Base-by-base conservation (phyloP, 2,888 invertebrate species). In the Neelides folsomi region DNA sequence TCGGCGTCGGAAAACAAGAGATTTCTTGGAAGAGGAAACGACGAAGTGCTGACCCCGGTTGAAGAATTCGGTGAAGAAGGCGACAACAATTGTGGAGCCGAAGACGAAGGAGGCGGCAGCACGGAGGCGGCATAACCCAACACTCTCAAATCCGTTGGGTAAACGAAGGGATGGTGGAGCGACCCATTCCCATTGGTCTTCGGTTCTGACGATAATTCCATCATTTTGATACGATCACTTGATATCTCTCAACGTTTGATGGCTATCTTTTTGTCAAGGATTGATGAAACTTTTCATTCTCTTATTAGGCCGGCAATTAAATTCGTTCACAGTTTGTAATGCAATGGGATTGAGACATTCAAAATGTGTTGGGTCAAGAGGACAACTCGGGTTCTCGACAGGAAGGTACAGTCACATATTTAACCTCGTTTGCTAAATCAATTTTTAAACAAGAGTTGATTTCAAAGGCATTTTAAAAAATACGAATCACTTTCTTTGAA, bases 121-220 rank as follows among this genome's bases (percentile, higher is more conserved):
- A 53, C 45, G 8, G 54, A 50, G n/a, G 62, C 57, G 38, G 60
- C 60, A 51, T 63, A 63, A 8, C 63, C 63, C 27, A 63, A 36
- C 18, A 63, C 62, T 50, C 63, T 48, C 44, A 63, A 50, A 54
- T 63, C 63, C 35, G 63, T 56, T 6, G 63, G 63, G 37, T 63
- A 63, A 34, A 63, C 56, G 47, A 62, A 63, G 12, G 61, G 60
- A 51, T 62, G 57, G 42, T 63, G 63, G 36, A 56, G 53, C n/a
- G 41, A 47, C 15, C 53, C 53, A 53, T 57, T 53, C 37, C 57
- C 58, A 44, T 57, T 57, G 12, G 49, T 43, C 50, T 63, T 63
- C 34, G 49, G 45, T 44, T 58, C 56, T 43, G 56, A 55, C 39
- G 52, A 46, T 50, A 63, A 52, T 59, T 63, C 63, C 63, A 63